Conservation (phyloP, 2,113 vertebrate genomes). For the Perca schrenkii region DNA sequence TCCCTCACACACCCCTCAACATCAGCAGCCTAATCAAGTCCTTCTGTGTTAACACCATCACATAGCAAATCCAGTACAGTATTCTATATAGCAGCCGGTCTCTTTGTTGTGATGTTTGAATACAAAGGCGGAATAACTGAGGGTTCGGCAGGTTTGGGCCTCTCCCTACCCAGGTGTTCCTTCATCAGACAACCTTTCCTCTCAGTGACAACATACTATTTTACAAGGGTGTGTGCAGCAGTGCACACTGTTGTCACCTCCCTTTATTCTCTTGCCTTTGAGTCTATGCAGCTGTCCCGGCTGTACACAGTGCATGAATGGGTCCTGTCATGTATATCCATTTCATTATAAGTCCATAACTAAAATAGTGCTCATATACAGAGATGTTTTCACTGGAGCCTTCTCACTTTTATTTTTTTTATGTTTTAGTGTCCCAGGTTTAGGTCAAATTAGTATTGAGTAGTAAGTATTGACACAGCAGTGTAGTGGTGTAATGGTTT, state of each 20-base stretch:
- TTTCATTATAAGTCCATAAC: conserved; percentile 69
- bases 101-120: conserved; percentile 36
- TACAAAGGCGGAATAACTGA: conserved; percentile 55
- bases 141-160: conserved; percentile 59
- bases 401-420: neutral
- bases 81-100: neutral
- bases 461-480: neutral
- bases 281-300: conserved; percentile 84
- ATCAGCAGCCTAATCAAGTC: conserved; percentile 41
- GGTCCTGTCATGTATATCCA: conserved; percentile 80
- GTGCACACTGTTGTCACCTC: conserved; percentile 41
- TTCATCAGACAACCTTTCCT: conserved; percentile 73
- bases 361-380: conserved; percentile 72
- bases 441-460: neutral
- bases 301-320: conserved; percentile 71
- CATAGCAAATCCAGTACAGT: neutral
- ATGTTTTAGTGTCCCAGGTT: neutral
- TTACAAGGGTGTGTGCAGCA: conserved; percentile 59
- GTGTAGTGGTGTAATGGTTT: neutral
- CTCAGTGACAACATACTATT: conserved; percentile 63
- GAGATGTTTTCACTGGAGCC: neutral
- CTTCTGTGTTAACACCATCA: conserved; percentile 2
- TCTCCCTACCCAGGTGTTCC: conserved; percentile 84
- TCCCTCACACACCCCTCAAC: conserved; percentile 39
- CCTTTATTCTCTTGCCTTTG: conserved; percentile 76